A percentile compares a stretch with the other conserved stretches of the same genome.
phyloP scores from a whole-genome alignment of 2,888 invertebrate genomes.

The Diarsia brunnea region DNA sequence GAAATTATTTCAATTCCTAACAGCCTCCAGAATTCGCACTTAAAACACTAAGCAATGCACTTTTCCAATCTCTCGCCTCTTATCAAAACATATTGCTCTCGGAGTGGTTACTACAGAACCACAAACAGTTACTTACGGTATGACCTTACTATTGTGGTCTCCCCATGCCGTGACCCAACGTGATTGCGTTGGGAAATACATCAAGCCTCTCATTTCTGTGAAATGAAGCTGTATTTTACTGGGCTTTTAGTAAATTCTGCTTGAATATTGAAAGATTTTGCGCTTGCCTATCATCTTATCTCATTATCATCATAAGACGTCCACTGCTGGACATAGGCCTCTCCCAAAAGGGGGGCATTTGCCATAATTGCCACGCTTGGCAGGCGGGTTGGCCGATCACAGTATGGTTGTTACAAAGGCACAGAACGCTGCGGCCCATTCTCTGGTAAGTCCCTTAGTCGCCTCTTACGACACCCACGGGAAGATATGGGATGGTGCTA shows the following conservation, averaged over 20 bases:
- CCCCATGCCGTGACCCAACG: slow-evolving; percentile 39
- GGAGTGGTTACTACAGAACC: slow-evolving; percentile 37
- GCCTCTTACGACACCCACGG: too few relatives aligned
- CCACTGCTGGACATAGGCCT: too few relatives aligned
- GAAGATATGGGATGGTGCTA: too few relatives aligned
- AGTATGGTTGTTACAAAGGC: too few relatives aligned
- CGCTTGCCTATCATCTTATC: too few relatives aligned
- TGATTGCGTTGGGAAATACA: slow-evolving; percentile 52
- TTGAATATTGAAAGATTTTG: not conserved
- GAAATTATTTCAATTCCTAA: not conserved
- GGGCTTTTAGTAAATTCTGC: not conserved
- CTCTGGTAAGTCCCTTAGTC: too few relatives aligned
- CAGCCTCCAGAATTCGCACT: not conserved
- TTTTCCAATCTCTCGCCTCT: slow-evolving; percentile 30
- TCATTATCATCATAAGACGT: too few relatives aligned
- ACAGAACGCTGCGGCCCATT: too few relatives aligned
- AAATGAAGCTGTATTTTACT: slow-evolving; percentile 14
- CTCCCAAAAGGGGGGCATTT: too few relatives aligned
- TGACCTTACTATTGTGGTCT: slow-evolving; percentile 51
- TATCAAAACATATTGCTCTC: slow-evolving; percentile 31
- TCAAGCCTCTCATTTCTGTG: slow-evolving; percentile 17
- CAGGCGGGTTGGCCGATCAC: too few relatives aligned
- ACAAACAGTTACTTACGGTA: slow-evolving; percentile 39
- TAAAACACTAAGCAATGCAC: not conserved
- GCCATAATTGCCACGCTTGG: too few relatives aligned